phyloP scores from a whole-genome alignment of 23 tunicate genomes.

The Trididemnum nubilum region DNA sequence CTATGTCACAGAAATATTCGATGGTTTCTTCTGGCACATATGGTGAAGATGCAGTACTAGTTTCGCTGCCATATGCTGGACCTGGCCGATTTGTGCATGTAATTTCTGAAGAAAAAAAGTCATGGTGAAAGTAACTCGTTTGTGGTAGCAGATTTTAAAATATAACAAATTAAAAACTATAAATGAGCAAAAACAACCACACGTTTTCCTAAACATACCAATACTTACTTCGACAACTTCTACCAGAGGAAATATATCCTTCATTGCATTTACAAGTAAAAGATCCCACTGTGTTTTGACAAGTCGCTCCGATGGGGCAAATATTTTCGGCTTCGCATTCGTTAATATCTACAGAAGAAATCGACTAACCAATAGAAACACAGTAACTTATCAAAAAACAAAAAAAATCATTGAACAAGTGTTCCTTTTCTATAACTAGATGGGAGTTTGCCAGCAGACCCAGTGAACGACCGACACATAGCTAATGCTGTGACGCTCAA shows the following conservation, averaged over 20 bases:
- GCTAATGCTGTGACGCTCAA: too few relatives aligned
- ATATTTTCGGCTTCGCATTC: constrained; percentile 36
- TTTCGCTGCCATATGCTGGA: constrained; percentile 22
- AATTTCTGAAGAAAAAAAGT: constrained; percentile 19
- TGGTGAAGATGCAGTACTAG: constrained; percentile 19
- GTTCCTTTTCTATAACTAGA: too few relatives aligned
- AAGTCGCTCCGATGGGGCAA: constrained; percentile 20
- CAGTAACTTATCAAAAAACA: too few relatives aligned
- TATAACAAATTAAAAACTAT: too few relatives aligned
- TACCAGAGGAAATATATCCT: constrained; percentile 36
- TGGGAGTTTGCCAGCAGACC: too few relatives aligned
- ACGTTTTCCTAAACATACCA: too few relatives aligned
- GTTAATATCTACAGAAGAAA: constrained; percentile 45
- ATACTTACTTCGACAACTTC: constrained; percentile 42
- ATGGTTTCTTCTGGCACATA: constrained; percentile 25
- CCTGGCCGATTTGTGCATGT: constrained; percentile 23
- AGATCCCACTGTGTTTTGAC: constrained; percentile 40
- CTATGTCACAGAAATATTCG: constrained; percentile 31
- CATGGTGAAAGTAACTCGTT: too few relatives aligned
- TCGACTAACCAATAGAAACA: too few relatives aligned
- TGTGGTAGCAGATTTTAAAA: too few relatives aligned
- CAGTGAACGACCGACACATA: too few relatives aligned
- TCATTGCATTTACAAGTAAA: constrained; percentile 33
- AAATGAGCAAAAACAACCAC: too few relatives aligned
- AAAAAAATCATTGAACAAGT: too few relatives aligned